Conservation (phyloP, 2,888 invertebrate species). For the Stenodema calcarata region DNA sequence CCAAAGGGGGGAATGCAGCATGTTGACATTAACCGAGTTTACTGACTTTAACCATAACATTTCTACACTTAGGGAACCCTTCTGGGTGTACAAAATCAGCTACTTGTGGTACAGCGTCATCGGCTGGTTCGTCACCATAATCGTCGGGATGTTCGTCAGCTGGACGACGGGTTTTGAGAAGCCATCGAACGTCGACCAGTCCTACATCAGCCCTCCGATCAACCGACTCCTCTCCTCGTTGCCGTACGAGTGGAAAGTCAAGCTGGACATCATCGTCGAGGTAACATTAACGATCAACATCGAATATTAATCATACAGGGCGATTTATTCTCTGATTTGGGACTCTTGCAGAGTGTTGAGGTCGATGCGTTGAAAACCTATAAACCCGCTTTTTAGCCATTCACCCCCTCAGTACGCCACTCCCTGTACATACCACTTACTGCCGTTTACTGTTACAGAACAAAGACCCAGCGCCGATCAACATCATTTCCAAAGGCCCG, state of each 20-base stretch:
- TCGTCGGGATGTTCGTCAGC: conserved; percentile 78
- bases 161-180: conserved; percentile 70
- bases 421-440: too few species aligned
- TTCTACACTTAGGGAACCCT: background rate
- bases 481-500: background rate
- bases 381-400: too few species aligned
- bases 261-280: conserved; percentile 52
- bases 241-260: conserved; percentile 56
- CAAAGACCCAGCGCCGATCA: conserved; percentile 9
- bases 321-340: too few species aligned
- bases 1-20: too few species aligned
- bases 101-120: conserved; percentile 91
- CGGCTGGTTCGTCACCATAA: conserved; percentile 75
- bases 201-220: conserved; percentile 74
- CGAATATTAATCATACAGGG: too few species aligned
- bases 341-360: too few species aligned
- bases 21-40: too few species aligned
- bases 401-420: too few species aligned
- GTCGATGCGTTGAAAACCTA: too few species aligned
- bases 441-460: conserved; percentile 1
- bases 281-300: background rate
- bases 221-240: conserved; percentile 54
- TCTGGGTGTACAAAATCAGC: conserved; percentile 73
- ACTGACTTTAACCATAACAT: too few species aligned
- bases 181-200: conserved; percentile 70